A percentile compares a stretch with the other conserved stretches of the same genome.
phyloP scores from a whole-genome alignment of 2,113 vertebrate genomes.

The Promerops cafer region DNA sequence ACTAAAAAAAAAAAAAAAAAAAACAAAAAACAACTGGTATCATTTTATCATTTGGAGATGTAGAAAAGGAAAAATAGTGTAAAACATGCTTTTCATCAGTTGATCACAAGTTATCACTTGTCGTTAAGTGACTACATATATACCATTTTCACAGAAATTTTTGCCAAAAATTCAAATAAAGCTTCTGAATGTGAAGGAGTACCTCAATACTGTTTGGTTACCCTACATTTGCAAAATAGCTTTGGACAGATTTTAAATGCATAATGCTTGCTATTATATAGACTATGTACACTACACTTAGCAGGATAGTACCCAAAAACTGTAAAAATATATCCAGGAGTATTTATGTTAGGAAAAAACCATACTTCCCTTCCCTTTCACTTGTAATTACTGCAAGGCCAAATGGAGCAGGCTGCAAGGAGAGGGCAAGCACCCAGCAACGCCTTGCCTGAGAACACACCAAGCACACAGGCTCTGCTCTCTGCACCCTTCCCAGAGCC shows the following conservation, averaged over 20 bases:
- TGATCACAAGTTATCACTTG: fast-evolving
- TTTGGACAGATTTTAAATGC: background rate
- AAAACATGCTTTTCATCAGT: background rate
- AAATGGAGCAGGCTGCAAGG: background rate
- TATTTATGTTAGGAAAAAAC: background rate
- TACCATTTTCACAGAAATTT: background rate
- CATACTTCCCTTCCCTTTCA: background rate
- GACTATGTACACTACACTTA: background rate
- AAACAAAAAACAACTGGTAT: background rate
- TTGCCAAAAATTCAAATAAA: background rate
- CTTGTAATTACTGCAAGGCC: background rate
- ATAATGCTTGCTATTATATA: background rate
- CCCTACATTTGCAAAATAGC: background rate
- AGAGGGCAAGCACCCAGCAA: background rate
- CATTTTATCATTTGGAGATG: background rate
- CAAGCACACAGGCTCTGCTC: background rate
- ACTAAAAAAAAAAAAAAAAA: background rate
- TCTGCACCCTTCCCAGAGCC: background rate
- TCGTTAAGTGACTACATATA: background rate
- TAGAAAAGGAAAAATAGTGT: background rate
- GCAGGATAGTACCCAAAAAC: background rate
- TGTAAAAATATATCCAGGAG: background rate
- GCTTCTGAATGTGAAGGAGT: background rate
- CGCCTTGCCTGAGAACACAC: fast-evolving
- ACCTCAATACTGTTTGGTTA: background rate